These are phyloP conservation scores for Tiliacea citrago DNA, from an alignment of 2,888 invertebrate genomes.

Conservation along the genomic window DNA sequence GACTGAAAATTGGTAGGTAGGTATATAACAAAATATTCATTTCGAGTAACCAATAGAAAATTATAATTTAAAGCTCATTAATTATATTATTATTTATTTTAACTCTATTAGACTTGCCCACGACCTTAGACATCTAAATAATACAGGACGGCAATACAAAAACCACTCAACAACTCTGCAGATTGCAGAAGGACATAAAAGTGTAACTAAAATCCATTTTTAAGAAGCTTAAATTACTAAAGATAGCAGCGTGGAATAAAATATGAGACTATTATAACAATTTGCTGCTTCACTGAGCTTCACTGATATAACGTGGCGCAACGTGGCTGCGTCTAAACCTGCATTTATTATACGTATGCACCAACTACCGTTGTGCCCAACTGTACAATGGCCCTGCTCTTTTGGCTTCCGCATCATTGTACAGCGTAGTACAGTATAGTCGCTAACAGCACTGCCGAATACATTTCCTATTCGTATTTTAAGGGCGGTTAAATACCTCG, in stretches of 20 bases:
- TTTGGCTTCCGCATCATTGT: constrained; percentile 45
- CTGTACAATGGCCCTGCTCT: constrained; percentile 44
- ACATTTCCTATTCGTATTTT: constrained; percentile 29
- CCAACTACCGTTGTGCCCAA: constrained; percentile 27
- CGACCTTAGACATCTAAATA: constrained; percentile 24
- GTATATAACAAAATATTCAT: not conserved
- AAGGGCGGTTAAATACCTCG: not conserved
- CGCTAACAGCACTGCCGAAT: constrained; percentile 39
- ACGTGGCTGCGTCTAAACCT: constrained; percentile 9
- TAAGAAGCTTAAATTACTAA: constrained; percentile 14
- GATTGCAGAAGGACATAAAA: not conserved
- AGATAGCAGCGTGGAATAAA: constrained; percentile 23
- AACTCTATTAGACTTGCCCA: constrained; percentile 4
- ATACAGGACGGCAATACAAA: constrained; percentile 55
- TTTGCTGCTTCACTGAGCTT: constrained; percentile 41
- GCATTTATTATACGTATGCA: constrained; percentile 11
- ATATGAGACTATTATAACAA: constrained; percentile 39
- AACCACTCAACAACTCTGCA: constrained; percentile 19
- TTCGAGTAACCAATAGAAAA: not conserved
- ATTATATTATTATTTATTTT: not conserved
- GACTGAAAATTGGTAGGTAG: not conserved
- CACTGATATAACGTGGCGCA: constrained; percentile 29
- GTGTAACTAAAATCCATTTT: not conserved
- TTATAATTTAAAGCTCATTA: constrained; percentile 10
- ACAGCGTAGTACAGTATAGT: too few species aligned